Evolutionary conservation across 2,113 vertebrate species (phyloP), one percentile per base, ranked within the genome.

Genomic region (Laticauda colubrina): DNA sequence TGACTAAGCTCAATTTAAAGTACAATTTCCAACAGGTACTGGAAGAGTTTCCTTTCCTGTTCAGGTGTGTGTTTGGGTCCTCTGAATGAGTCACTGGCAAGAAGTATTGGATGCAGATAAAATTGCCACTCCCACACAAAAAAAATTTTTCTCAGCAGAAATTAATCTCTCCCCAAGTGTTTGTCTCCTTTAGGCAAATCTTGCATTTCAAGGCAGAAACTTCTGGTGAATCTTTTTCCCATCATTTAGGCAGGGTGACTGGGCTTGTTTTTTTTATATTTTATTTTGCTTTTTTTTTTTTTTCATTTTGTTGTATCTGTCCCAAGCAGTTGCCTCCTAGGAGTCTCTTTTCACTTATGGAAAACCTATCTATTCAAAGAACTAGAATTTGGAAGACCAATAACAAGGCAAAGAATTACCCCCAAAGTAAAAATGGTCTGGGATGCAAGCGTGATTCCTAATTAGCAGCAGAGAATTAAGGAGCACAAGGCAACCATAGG

Each of bases 401-500:
- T 48, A 39, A 54, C 15, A 81, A 34, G 55, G n/a, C 64, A 89
- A 56, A 43, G 6, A 54, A 20, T 88, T 69, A 88, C 8, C 48
- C 48, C 29, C 48, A 34, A 87, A 57, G 15, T 15, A 61, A 86
- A 91, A 51, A 39, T 5, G n/a, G 43, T 9, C 24, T 69, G 45
- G n/a, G 3, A 29, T 92, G 86, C 57, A 39, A 26, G 29, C 43
- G 21, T 54, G 48, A n/a, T 56, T 90, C 87, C 59, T 87, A 56
- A 93, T 95, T 95, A 93, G 95, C 92, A 94, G 94, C 93, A 93
- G 92, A 95, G 92, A 93, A 64, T 92, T 92, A 93, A 89, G 94
- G 94, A 94, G 97, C 97, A 93, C 91, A 20, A 45, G 93, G 93
- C 51, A 94, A 96, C 96, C 97, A 95, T 91, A 96, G 96, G 90